These are phyloP conservation scores for Ladona fulva DNA, from an alignment of 1,140 invertebrate genomes.

Conservation along the genomic window DNA sequence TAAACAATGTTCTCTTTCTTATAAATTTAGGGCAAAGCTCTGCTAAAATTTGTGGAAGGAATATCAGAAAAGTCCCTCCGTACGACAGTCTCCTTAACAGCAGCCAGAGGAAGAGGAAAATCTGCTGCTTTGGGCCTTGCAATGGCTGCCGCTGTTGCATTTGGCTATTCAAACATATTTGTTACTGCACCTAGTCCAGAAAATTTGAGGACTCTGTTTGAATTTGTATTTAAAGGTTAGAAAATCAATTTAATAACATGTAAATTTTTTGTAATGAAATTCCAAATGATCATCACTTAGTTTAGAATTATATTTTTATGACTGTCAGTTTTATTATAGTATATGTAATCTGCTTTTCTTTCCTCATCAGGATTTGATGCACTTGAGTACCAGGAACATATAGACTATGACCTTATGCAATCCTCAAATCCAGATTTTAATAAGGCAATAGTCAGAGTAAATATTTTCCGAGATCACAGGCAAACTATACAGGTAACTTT, in stretches of 20 bases:
- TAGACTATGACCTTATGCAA: constrained; percentile 92
- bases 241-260: background rate
- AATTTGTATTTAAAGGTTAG: constrained; percentile 86
- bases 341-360: constrained; percentile 11
- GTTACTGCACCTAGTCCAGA: constrained; percentile 97
- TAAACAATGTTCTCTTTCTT: constrained; percentile 19
- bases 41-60: constrained; percentile 90
- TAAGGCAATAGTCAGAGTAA: constrained; percentile 90
- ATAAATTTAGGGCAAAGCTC: constrained; percentile 60
- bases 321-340: background rate
- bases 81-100: constrained; percentile 90
- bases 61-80: constrained; percentile 86
- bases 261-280: background rate
- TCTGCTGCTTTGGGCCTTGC: constrained; percentile 95
- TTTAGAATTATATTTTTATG: constrained; percentile 5
- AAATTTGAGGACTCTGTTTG: constrained; percentile 96
- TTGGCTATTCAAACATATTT: constrained; percentile 96
- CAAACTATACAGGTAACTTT: constrained; percentile 86
- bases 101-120: constrained; percentile 93
- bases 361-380: constrained; percentile 70
- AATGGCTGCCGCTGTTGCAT: constrained; percentile 73
- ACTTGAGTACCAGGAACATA: constrained; percentile 90
- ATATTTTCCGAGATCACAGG: constrained; percentile 83
- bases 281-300: background rate
- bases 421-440: constrained; percentile 95